Conservation (phyloP, 1,140 invertebrate species). For the Papilio polyxenes region DNA sequence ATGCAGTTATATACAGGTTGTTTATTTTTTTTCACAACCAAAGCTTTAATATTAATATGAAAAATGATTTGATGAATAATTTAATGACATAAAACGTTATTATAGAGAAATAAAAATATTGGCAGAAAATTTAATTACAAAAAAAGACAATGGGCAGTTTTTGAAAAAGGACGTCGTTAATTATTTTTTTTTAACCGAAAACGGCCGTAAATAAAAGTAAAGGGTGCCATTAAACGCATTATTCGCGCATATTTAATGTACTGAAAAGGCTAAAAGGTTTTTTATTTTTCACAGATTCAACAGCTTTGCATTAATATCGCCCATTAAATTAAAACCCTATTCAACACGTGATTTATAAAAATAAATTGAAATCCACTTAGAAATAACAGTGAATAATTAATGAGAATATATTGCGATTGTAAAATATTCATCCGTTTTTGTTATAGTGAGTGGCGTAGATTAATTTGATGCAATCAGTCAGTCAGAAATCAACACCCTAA, state of each 20-base stretch:
- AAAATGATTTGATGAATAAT: not conserved
- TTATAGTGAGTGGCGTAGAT: not conserved
- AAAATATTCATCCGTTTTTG: not conserved
- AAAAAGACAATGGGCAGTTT: slow-evolving; percentile 68
- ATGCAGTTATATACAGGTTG: too few species aligned
- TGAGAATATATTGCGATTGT: not conserved
- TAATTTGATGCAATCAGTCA: not conserved
- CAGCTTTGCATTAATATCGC: slow-evolving; percentile 73
- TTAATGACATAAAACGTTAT: not conserved
- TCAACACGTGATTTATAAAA: slow-evolving; percentile 65
- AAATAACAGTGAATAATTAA: slow-evolving; percentile 39
- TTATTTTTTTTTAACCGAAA: slow-evolving; percentile 69
- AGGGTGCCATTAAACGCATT: slow-evolving; percentile 79
- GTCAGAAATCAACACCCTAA: not conserved
- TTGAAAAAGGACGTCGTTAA: slow-evolving; percentile 69
- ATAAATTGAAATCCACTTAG: slow-evolving; percentile 42
- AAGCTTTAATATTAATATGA: too few species aligned
- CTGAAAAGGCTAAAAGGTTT: slow-evolving; percentile 77
- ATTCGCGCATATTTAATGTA: slow-evolving; percentile 79
- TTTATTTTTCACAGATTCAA: slow-evolving; percentile 70
- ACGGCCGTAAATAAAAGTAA: slow-evolving; percentile 76
- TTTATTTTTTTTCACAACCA: too few species aligned
- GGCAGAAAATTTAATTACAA: slow-evolving; percentile 45
- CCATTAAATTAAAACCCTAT: slow-evolving; percentile 68
- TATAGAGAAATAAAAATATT: slow-evolving; percentile 31